Evolutionary conservation across 1,140 invertebrate species (phyloP).

Genomic region (Phymastichus coffea): DNA sequence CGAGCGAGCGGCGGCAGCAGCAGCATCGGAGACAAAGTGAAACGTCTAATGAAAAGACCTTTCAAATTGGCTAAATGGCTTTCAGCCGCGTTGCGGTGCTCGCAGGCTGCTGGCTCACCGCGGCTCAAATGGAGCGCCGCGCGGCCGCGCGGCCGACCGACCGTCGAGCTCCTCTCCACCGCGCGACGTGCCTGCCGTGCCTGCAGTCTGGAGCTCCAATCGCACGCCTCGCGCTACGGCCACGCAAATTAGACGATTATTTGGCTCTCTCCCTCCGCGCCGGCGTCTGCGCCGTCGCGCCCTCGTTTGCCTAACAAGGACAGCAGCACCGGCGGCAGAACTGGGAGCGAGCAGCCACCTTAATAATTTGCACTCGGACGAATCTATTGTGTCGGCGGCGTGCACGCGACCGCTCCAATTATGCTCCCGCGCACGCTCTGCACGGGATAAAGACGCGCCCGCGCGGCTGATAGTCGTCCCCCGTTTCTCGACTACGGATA

Average conservation of each 20-base stretch:
- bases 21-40: conserved; percentile 41
- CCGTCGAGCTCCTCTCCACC: too few relatives aligned
- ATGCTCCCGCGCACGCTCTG: conserved; percentile 35
- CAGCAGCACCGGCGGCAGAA: too few relatives aligned
- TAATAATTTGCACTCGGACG: conserved; percentile 56
- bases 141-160: too few relatives aligned
- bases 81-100: conserved; percentile 42
- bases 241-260: too few relatives aligned
- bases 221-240: too few relatives aligned
- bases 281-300: not conserved
- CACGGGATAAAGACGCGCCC: too few relatives aligned
- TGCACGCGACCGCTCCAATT: conserved; percentile 55
- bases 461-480: too few relatives aligned
- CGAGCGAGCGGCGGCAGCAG: not conserved
- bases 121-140: conserved; percentile 52
- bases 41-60: conserved; percentile 52
- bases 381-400: conserved; percentile 51
- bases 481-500: too few relatives aligned
- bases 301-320: not conserved
- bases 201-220: too few relatives aligned
- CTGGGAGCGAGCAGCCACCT: conserved; percentile 37
- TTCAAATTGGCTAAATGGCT: conserved; percentile 55
- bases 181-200: too few relatives aligned
- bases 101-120: conserved; percentile 37
- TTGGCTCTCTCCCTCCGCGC: conserved; percentile 28